These are phyloP conservation scores for Dryobotodes eremita DNA, from an alignment of 2,888 invertebrate genomes.

Conservation along the genomic window DNA sequence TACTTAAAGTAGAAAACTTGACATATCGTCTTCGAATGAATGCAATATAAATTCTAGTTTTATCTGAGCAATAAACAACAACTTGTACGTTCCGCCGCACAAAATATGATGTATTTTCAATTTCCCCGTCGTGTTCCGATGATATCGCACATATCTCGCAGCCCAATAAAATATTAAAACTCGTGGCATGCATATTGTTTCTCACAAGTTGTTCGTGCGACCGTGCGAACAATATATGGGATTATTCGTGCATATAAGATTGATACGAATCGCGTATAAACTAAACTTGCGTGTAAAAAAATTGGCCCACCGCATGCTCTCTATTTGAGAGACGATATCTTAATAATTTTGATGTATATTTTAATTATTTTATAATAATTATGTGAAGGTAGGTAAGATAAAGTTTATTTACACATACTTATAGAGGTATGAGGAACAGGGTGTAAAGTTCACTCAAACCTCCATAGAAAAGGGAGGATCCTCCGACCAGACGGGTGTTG, in stretches of 20 bases:
- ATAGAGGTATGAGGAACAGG: too few relatives aligned
- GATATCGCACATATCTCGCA: slow-evolving; percentile 72
- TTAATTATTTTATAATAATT: too few relatives aligned
- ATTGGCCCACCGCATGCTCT: too few relatives aligned
- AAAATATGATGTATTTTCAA: slow-evolving; percentile 72
- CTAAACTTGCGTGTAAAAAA: too few relatives aligned
- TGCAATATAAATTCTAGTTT: slow-evolving; percentile 61
- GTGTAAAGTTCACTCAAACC: too few relatives aligned
- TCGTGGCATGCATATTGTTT: slow-evolving; percentile 74
- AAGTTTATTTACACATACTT: too few relatives aligned
- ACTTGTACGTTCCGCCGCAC: slow-evolving; percentile 59
- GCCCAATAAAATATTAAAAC: slow-evolving; percentile 77
- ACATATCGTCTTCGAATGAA: slow-evolving; percentile 47
- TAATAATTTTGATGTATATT: too few relatives aligned
- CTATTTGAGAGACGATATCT: too few relatives aligned
- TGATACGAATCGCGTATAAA: slow-evolving; percentile 53
- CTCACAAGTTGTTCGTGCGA: slow-evolving; percentile 62
- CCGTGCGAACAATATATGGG: slow-evolving; percentile 66
- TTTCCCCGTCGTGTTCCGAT: slow-evolving; percentile 74
- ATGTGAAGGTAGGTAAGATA: too few relatives aligned
- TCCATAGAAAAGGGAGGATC: too few relatives aligned
- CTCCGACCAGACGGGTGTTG: too few relatives aligned
- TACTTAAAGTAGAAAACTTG: slow-evolving; percentile 7
- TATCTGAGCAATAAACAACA: slow-evolving; percentile 69
- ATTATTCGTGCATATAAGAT: slow-evolving; percentile 61